Evolutionary conservation across 1,140 invertebrate genomes (phyloP), one percentile per base, ranked within the genome.

Genomic region (Helicorthomorpha holstii): DNA sequence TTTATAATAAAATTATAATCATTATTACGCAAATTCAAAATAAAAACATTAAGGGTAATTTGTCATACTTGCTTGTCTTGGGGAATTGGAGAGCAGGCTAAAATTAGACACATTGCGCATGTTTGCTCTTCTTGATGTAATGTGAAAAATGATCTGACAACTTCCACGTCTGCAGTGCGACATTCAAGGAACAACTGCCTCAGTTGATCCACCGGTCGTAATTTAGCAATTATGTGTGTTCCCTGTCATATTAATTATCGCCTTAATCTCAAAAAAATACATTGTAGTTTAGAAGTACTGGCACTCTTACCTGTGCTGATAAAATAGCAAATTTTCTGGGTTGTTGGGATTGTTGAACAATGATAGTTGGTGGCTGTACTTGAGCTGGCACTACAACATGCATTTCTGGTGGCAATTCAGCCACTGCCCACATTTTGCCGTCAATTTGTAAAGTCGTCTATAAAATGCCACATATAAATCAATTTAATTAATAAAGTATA

Each of bases 141-240:
- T 58, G 80, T 77, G 63, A 95, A 95, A 66, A 89, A 92, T 19
- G 79, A 74, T 61, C 85, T 83, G 0, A 95, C 80, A 26, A 81
- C 73, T 57, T 87, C 82, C 42, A 80, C 78, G 57, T 95, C 89
- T 1, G 85, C 80, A 0, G 89, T 88, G 55, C 82, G 76, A 59
- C 80, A 81, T 46, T 90, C 82, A 1, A 83, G 65, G 4, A 95
- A 68, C 38, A 95, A 65, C 57, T 90, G 77, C 23, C 80, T 72
- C 4, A 94, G 65, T 53, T 93, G 74, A 63, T 95, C 90, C 0
- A 88, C 82, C 41, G 90, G 85, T 52, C 88, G 76, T 38, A 89
- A 73, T 65, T 91, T 82, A 50, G 78, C 73, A 46, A 91, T 70
- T 53, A 94, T 76, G 60, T 90, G 83, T 25, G 84, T 81, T 16